Evolutionary conservation across 2,888 invertebrate genomes (phyloP), one percentile per base, ranked within the genome.

Genomic region (Pharmacophagus antenor): DNA sequence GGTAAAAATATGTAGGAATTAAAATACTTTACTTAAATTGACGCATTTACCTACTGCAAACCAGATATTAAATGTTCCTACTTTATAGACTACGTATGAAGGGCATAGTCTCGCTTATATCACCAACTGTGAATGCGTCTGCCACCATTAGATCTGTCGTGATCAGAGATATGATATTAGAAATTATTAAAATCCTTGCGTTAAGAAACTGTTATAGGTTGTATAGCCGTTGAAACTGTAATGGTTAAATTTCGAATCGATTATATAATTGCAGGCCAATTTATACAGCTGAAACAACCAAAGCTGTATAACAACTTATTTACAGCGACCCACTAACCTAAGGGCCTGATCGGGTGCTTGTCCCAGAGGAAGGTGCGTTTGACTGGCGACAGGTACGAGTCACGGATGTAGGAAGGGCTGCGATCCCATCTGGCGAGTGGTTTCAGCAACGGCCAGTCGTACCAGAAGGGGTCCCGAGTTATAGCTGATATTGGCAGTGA

Each of bases 361-460:
- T 95, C 94, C 97, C 97, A 97, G 79, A 97, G 93, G 92, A 95
- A 97, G 89, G 94, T 95, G 91, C 96, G 95, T 93, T 96, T 97
- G 85, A 97, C 93, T 65, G 97, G 97, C 80, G 96, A 97, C 87
- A 97, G 94, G 92, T 95, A 97, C 79, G 96, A 96, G 92, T 96
- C 95, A 72, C 97, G 93, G 82, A 96, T 92, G 91, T 94, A 95
- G 84, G 94, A 95, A 65, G 95, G 95, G 82, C 94, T 93, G 82
- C 92, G 93, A 84, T 94, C 93, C 92, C 93, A 93, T 74, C 93
- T 92, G 66, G 94, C 93, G 85, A 94, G 92, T 69, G 97, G 97
- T 83, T 93, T 93, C 85, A 95, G 93, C 86, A 94, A 94, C 72
- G 96, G 96, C 88, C 95, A 88, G 87, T 94, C 94, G 93, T 94